A percentile compares a stretch with the other conserved stretches of the same genome.
Evolutionary conservation across 2,888 invertebrate genomes (phyloP).

Genomic region (Antheraea assamensis): DNA sequence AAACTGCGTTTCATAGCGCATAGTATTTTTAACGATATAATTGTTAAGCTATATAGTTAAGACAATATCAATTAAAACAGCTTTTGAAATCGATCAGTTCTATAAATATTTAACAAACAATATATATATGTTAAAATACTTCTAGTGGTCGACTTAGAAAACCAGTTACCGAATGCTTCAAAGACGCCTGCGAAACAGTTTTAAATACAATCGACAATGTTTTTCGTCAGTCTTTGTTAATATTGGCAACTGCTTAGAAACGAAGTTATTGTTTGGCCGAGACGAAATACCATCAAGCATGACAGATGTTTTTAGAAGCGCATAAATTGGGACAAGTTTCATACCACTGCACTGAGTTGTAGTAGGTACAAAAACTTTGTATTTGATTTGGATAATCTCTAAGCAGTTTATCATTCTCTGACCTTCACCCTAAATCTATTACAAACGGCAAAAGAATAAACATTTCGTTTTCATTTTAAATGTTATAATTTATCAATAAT

Average conservation of each 20-base stretch:
- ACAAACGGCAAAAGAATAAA: not conserved
- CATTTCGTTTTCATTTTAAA: no score
- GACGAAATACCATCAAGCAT: conserved; percentile 37
- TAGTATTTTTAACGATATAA: no score
- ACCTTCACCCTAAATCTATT: not conserved
- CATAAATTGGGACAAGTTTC: conserved; percentile 26
- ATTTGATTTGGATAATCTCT: conserved; percentile 17
- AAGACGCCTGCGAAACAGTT: not conserved
- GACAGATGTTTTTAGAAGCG: conserved; percentile 40
- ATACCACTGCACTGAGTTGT: conserved; percentile 1
- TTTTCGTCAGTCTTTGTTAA: conserved; percentile 1
- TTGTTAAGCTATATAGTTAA: no score
- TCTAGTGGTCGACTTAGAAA: not conserved
- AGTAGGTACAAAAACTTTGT: not conserved
- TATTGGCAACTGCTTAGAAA: not conserved
- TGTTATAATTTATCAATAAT: not conserved
- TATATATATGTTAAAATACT: not conserved
- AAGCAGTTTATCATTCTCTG: not conserved
- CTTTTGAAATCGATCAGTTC: not conserved
- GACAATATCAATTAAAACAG: not conserved
- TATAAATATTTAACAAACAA: not conserved
- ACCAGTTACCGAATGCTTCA: not conserved
- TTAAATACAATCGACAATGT: not conserved
- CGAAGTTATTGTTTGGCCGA: conserved; percentile 22
- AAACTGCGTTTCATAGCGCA: no score